Base-by-base conservation (phyloP, 2,113 vertebrate genomes). In the Salminus brasiliensis region DNA sequence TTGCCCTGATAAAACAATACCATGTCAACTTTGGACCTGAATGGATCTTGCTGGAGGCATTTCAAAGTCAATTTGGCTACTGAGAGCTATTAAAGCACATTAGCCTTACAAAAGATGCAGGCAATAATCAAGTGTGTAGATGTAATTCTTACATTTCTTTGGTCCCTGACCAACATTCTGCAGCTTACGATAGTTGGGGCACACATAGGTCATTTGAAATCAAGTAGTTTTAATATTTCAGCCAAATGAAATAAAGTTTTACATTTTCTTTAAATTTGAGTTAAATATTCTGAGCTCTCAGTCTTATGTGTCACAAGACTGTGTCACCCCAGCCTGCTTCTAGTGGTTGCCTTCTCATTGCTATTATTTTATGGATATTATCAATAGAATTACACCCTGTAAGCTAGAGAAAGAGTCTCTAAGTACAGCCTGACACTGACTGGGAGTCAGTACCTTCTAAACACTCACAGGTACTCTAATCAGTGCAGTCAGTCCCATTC, bases 1-100 rank as follows among this genome's bases (percentile, higher is more conserved):
- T 90, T 85, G 87, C 78, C 83, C 78, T 87, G 76, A 92, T 92
- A 91, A 65, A 91, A 90, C 83, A 74, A 30, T 15, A 81, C 86
- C 71, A 85, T 70, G 85, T 91, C 60, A 89, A 90, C 91, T 93
- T 93, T 93, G 92, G 88, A 93, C 91, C 76, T 86, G 69, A 85
- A 86, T 88, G 41, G 81, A 85, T 83, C 70, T 78, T 88, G 32
- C 78, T 81, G 55, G 78, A 86, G 65, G 72, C 9, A 71, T 77
- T 80, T 81, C 83, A 86, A 52, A 62, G 36, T 80, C 53, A 73
- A 75, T 76, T 60, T 80, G 81, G 81, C 78, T 83, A 59, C 55
- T 76, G 72, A 63, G 39, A 47, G 79, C 66, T 63, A 76, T 72
- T 67, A 65, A 63, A 25, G 27, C 29, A 66, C 23, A 65, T 63